Evolutionary conservation across 1,140 invertebrate species (phyloP).

Genomic region (Lysiphlebus fabarum): DNA sequence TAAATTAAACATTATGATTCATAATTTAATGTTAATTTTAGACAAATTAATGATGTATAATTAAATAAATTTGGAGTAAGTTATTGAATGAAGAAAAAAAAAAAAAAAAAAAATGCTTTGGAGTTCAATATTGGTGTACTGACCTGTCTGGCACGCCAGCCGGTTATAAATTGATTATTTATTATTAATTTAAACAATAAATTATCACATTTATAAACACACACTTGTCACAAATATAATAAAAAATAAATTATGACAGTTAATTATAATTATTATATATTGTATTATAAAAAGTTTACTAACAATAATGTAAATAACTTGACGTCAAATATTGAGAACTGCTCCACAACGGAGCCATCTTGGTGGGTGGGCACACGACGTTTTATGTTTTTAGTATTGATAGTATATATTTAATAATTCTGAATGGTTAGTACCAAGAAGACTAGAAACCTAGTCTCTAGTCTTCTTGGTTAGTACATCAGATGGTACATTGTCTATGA

Average conservation of each 20-base stretch:
- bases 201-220: constrained; percentile 14
- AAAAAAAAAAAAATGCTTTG: constrained; percentile 26
- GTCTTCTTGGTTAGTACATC: too few species aligned
- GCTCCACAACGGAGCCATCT: constrained; percentile 50
- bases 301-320: constrained; percentile 45
- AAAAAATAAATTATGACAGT: not conserved
- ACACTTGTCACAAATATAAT: constrained; percentile 21
- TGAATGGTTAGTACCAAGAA: too few species aligned
- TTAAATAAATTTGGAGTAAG: constrained; percentile 1
- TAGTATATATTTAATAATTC: constrained; percentile 20
- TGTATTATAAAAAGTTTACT: constrained; percentile 25
- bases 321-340: constrained; percentile 48
- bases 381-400: constrained; percentile 29
- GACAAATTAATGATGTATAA: not conserved
- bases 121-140: constrained; percentile 32
- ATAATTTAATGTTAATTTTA: too few species aligned
- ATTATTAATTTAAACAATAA: constrained; percentile 14
- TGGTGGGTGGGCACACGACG: constrained; percentile 50
- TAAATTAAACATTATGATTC: too few species aligned
- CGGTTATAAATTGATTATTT: constrained; percentile 31
- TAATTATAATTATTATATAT: constrained; percentile 19
- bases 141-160: constrained; percentile 36
- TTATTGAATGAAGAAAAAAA: not conserved
- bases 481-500: too few species aligned
- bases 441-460: too few species aligned